phyloP scores from a whole-genome alignment of 2,113 vertebrate species.

The Sitta europaea region DNA sequence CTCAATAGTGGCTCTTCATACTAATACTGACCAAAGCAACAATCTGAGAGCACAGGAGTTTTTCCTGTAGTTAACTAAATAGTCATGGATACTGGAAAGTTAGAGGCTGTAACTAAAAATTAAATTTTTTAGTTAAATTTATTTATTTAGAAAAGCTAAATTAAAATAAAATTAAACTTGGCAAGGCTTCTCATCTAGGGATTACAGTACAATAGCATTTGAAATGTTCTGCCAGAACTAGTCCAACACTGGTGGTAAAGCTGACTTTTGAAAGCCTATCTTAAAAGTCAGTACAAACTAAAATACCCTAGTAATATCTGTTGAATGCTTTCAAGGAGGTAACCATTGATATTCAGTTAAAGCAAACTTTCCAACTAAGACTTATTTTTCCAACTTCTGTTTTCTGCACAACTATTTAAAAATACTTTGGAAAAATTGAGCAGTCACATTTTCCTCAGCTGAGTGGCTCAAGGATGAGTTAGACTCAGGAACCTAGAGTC shows the following conservation, averaged over 20 bases:
- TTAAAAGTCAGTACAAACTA: not conserved
- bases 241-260: not conserved
- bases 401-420: not conserved
- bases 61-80: not conserved
- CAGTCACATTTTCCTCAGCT: not conserved
- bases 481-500: not conserved
- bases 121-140: no score
- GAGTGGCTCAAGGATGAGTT: not conserved
- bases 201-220: not conserved
- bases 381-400: not conserved
- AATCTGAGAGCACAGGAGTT: accelerated
- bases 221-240: not conserved
- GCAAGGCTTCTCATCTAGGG: not conserved
- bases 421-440: not conserved
- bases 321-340: not conserved
- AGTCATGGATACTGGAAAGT: not conserved
- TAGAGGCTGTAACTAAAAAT: not conserved
- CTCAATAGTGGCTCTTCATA: not conserved
- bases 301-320: not conserved
- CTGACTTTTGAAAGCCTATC: not conserved
- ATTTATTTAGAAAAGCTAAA: not conserved
- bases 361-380: not conserved
- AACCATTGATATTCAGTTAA: not conserved
- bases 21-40: not conserved
- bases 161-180: not conserved